Evolutionary conservation across 30 jellyfish, hydroid and myxozoan genomes (phyloP).

Genomic region (Haliclystus octoradiatus): DNA sequence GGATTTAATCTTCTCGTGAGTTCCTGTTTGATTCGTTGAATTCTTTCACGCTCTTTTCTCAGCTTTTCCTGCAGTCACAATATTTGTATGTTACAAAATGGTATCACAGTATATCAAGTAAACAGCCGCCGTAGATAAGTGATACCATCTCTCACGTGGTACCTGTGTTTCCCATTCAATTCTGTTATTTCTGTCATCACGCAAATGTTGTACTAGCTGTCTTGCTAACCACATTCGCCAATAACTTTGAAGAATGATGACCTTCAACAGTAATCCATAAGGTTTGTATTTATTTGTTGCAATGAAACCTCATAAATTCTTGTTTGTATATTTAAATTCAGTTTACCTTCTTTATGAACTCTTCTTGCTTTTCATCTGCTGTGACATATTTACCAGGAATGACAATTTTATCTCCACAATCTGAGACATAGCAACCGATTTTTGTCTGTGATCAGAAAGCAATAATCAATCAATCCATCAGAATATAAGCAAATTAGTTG

Average conservation of each 20-base stretch:
- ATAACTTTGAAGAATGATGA: slow-evolving; percentile 69
- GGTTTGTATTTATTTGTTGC: too few species aligned
- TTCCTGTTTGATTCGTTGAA: slow-evolving; percentile 62
- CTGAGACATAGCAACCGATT: slow-evolving; percentile 89
- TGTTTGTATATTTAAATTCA: too few species aligned
- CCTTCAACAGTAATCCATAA: slow-evolving; percentile 46
- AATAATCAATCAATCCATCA: neutral
- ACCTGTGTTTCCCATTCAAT: slow-evolving; percentile 76
- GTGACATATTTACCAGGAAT: slow-evolving; percentile 83
- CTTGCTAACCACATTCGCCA: slow-evolving; percentile 95
- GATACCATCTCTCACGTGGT: too few species aligned
- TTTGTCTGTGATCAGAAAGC: slow-evolving; percentile 47
- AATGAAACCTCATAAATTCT: too few species aligned
- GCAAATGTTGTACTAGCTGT: slow-evolving; percentile 45
- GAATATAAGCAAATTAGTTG: too few species aligned
- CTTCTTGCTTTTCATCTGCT: slow-evolving; percentile 68
- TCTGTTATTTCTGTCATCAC: slow-evolving; percentile 48
- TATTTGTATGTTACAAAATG: too few species aligned
- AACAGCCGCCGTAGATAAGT: too few species aligned
- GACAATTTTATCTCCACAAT: slow-evolving; percentile 50
- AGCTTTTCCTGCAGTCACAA: neutral
- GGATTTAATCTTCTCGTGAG: slow-evolving; percentile 90
- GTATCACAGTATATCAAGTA: too few species aligned
- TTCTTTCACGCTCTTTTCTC: slow-evolving; percentile 33
- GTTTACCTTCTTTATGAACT: slow-evolving; percentile 53